These are phyloP conservation scores for Parnassius orleans DNA, from an alignment of 2,888 invertebrate species.

Conservation along the genomic window DNA sequence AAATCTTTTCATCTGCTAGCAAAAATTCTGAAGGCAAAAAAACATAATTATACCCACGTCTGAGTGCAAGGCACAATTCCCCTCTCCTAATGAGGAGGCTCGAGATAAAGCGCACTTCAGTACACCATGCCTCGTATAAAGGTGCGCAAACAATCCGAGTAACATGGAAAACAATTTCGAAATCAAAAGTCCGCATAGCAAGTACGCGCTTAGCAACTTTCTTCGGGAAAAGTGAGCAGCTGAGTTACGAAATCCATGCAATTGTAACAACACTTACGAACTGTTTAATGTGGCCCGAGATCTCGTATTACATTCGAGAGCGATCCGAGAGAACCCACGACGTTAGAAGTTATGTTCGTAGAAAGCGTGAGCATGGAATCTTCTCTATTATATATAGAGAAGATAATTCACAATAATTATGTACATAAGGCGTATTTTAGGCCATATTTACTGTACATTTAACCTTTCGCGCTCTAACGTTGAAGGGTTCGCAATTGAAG, in stretches of 20 bases:
- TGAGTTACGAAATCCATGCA: slow-evolving; percentile 13
- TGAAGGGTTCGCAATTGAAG: no score
- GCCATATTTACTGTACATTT: no score
- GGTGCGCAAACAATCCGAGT: slow-evolving; percentile 15
- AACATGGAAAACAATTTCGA: not conserved
- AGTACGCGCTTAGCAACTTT: slow-evolving; percentile 16
- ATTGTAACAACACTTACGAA: slow-evolving; percentile 7
- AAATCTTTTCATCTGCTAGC: slow-evolving; percentile 10
- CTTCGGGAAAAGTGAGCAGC: slow-evolving; percentile 14
- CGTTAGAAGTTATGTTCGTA: slow-evolving; percentile 1
- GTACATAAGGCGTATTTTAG: no score
- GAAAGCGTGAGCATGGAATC: slow-evolving; percentile 9
- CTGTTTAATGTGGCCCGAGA: slow-evolving; percentile 6
- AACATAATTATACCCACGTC: slow-evolving; percentile 23
- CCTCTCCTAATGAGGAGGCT: slow-evolving; percentile 24
- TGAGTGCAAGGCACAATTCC: slow-evolving; percentile 21
- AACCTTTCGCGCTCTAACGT: no score
- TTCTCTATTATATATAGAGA: no score
- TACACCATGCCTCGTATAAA: not conserved
- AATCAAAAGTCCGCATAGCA: slow-evolving; percentile 1
- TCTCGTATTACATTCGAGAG: slow-evolving; percentile 20
- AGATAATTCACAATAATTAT: no score
- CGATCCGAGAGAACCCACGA: not conserved
- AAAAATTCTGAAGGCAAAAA: slow-evolving; percentile 17
- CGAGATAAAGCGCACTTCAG: slow-evolving; percentile 24